Evolutionary conservation across 37 sponge, comb jelly and placozoan genomes (phyloP).

Genomic region (Lycopodina hypogea): DNA sequence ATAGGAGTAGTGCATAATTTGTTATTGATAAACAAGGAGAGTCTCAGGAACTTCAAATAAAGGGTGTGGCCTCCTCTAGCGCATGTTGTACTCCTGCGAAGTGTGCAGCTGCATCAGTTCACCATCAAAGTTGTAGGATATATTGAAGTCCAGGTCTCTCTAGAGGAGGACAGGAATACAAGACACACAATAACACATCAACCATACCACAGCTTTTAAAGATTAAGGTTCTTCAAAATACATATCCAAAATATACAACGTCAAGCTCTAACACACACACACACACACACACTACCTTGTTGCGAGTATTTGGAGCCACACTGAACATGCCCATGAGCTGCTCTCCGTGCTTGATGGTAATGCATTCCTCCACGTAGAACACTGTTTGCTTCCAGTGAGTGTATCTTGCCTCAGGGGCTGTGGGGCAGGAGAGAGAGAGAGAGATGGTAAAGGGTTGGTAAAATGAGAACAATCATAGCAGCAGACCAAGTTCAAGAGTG

Average conservation of each 20-base stretch:
- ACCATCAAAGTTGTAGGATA: slow-evolving; percentile 84
- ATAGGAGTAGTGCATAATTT: no score
- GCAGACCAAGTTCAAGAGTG: no score
- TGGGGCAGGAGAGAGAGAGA: background rate
- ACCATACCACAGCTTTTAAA: background rate
- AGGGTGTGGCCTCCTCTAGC: slow-evolving; percentile 1
- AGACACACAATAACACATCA: background rate
- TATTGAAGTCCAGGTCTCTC: slow-evolving; percentile 86
- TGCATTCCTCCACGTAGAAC: slow-evolving; percentile 91
- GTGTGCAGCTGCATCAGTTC: slow-evolving; percentile 69
- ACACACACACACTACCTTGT: slow-evolving; percentile 62
- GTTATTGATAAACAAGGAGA: no score
- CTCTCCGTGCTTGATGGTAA: slow-evolving; percentile 90
- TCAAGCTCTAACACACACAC: no score
- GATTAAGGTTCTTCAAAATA: no score
- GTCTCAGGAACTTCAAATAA: no score
- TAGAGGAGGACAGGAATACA: slow-evolving; percentile 12
- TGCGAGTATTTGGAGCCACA: slow-evolving; percentile 69
- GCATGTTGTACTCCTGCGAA: slow-evolving; percentile 79
- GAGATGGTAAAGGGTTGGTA: background rate
- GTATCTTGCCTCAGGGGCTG: slow-evolving; percentile 81
- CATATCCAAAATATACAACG: no score
- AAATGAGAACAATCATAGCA: no score
- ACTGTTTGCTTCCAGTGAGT: slow-evolving; percentile 99
- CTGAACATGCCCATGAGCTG: slow-evolving; percentile 76